A percentile compares a stretch with the other conserved stretches of the same genome.
phyloP scores from a whole-genome alignment of 2,113 vertebrate genomes.

The Sminthopsis crassicaudata region DNA sequence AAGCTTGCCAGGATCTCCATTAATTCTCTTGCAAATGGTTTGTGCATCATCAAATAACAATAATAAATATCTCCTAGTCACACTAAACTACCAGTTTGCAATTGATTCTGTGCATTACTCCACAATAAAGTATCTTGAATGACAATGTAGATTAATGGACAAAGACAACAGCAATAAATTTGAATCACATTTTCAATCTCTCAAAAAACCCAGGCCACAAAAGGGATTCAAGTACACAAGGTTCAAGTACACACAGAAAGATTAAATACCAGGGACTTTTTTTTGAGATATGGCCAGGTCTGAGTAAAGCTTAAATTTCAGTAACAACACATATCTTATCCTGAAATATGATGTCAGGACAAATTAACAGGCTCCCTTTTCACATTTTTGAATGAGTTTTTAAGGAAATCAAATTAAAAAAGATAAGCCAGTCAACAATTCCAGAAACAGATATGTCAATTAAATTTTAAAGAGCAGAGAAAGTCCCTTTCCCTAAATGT shows the following conservation, averaged over 20 bases:
- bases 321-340: neutral
- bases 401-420: conserved; percentile 36
- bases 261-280: neutral
- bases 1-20: conserved; percentile 16
- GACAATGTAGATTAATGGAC: conserved; percentile 14
- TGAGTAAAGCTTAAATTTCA: conserved; percentile 32
- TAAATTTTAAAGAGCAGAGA: conserved; percentile 45
- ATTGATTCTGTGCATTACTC: conserved; percentile 58
- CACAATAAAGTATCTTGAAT: conserved; percentile 50
- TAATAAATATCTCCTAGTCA: conserved; percentile 60
- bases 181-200: conserved; percentile 34
- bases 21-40: conserved; percentile 52
- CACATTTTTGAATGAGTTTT: neutral
- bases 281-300: neutral
- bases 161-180: conserved; percentile 45
- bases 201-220: conserved; percentile 7
- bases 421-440: conserved; percentile 31
- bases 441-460: neutral
- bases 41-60: conserved; percentile 41
- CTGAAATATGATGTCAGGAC: conserved; percentile 25
- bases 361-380: neutral
- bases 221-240: neutral
- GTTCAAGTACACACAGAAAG: neutral
- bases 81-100: conserved; percentile 54
- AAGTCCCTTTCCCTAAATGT: conserved; percentile 23